A percentile compares a stretch with the other conserved stretches of the same genome.
Conservation (phyloP, 2,888 invertebrate genomes). For the Melikaiella ostensackeni region DNA sequence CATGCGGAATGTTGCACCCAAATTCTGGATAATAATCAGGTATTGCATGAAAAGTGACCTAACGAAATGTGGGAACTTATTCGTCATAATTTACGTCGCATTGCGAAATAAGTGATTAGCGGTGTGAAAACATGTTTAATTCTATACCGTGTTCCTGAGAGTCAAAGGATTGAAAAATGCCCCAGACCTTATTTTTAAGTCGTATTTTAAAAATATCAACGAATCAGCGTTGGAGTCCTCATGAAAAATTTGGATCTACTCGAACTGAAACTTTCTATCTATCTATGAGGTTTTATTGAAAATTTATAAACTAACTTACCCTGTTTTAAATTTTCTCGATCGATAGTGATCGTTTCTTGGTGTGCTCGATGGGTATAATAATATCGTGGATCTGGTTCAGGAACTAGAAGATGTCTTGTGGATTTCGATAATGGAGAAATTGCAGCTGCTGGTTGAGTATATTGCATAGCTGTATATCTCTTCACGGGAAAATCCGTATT, state of each 20-base stretch:
- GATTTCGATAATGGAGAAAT: conserved; percentile 87
- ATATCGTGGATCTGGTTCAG: conserved; percentile 81
- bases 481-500: conserved; percentile 88
- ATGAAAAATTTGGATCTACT: background rate
- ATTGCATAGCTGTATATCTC: conserved; percentile 88
- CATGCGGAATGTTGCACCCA: conserved; percentile 32
- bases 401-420: conserved; percentile 86
- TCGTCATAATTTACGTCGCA: too few relatives aligned
- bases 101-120: too few relatives aligned
- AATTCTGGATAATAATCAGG: background rate
- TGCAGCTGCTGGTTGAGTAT: conserved; percentile 88
- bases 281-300: background rate
- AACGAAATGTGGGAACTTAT: background rate
- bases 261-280: background rate
- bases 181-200: background rate
- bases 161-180: too few relatives aligned
- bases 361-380: conserved; percentile 81
- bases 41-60: background rate
- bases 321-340: conserved; percentile 75
- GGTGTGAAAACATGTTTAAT: too few relatives aligned
- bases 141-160: too few relatives aligned
- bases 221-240: background rate
- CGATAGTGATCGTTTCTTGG: conserved; percentile 74
- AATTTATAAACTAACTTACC: conserved; percentile 62
- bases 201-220: background rate